Conservation (phyloP, 2,888 invertebrate species). For the Minunthozetes semirufus region DNA sequence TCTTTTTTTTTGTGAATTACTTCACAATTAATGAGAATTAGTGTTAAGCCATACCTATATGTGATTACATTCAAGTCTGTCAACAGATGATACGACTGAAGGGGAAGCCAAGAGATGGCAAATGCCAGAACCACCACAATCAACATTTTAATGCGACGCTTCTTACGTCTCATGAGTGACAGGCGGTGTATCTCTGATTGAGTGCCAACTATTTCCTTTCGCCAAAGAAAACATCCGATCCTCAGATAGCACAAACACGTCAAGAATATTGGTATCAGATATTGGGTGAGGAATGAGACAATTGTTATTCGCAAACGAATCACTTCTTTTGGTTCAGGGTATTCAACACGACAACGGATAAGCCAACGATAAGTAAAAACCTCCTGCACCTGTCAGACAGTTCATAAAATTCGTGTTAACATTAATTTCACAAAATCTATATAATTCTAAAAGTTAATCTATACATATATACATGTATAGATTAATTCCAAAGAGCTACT, state of each 20-base stretch:
- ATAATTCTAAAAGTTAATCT: no score
- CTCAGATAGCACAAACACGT: conserved; percentile 49
- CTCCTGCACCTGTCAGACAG: conserved; percentile 1
- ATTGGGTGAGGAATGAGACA: conserved; percentile 49
- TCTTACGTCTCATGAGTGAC: conserved; percentile 11
- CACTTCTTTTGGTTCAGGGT: neutral
- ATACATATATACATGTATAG: no score
- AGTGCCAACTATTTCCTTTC: conserved; percentile 48
- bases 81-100: conserved; percentile 79
- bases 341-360: conserved; percentile 31
- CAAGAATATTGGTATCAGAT: conserved; percentile 48
- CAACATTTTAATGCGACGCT: conserved; percentile 62
- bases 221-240: conserved; percentile 47
- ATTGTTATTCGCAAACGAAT: neutral
- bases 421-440: no score
- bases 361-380: conserved; percentile 35
- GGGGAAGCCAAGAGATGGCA: conserved; percentile 91
- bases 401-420: no score
- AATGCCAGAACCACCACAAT: conserved; percentile 90
- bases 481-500: no score
- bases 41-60: neutral
- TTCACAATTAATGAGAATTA: no score
- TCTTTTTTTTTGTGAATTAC: no score
- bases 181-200: no score
- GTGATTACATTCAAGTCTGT: conserved; percentile 45